Conservation (phyloP, 2,113 vertebrate genomes). For the Probosciger aterrimus region DNA sequence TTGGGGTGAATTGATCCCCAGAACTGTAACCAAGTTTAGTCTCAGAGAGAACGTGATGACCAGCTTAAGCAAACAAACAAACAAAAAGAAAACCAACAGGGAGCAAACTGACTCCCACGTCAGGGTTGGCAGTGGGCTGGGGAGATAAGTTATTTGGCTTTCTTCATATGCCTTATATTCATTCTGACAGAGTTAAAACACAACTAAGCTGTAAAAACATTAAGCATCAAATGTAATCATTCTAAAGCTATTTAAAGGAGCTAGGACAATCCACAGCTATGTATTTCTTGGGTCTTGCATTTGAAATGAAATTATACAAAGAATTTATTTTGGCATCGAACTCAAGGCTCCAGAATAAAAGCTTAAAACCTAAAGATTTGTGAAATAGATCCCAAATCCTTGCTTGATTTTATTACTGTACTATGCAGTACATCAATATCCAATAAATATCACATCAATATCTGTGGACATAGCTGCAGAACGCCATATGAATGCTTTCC, state of each 20-base stretch:
- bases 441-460: background rate
- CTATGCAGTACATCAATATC: background rate
- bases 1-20: background rate
- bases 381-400: background rate
- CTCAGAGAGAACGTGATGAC: background rate
- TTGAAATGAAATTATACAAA: background rate
- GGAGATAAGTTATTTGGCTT: background rate
- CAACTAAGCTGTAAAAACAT: conserved; percentile 30
- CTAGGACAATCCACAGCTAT: background rate
- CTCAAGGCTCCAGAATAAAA: background rate
- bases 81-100: background rate
- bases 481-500: background rate
- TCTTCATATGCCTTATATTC: background rate
- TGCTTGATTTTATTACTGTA: background rate
- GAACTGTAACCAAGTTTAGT: background rate
- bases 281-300: conserved; percentile 20
- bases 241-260: conserved; percentile 20
- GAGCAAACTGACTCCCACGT: background rate
- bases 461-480: background rate
- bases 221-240: background rate
- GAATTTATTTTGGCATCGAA: conserved; percentile 16
- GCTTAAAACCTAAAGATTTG: background rate
- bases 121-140: background rate
- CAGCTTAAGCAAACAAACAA: background rate
- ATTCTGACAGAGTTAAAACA: background rate